A percentile compares a stretch with the other conserved stretches of the same genome.
These are phyloP conservation scores for Coptodon rendalli DNA, from an alignment of 2,113 vertebrate genomes.

Conservation along the genomic window DNA sequence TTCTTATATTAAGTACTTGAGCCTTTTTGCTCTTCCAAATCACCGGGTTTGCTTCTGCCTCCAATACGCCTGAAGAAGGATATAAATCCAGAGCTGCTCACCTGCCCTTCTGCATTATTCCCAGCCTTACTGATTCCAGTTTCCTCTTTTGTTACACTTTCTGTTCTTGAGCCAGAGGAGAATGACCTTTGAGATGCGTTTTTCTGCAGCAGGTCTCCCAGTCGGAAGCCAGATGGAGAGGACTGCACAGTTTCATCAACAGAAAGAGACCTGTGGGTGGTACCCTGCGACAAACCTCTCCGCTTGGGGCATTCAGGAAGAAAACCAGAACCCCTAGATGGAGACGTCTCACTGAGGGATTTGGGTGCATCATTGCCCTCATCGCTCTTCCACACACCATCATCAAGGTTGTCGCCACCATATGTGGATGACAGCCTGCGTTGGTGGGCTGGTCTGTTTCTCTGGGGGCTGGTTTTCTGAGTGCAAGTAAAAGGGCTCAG, in stretches of 20 bases:
- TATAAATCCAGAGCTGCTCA: slow-evolving; percentile 43
- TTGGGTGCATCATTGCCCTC: neutral
- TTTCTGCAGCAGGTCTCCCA: slow-evolving; percentile 60
- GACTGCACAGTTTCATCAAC: slow-evolving; percentile 29
- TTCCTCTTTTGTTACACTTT: neutral
- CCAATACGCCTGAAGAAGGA: slow-evolving; percentile 71
- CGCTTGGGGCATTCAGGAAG: slow-evolving; percentile 19
- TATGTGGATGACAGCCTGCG: neutral
- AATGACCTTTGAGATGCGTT: slow-evolving; percentile 11
- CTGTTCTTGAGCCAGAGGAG: slow-evolving; percentile 29
- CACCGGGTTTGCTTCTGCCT: slow-evolving; percentile 31
- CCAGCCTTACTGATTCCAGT: neutral
- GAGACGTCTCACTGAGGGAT: neutral
- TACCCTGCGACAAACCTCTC: neutral
- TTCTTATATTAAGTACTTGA: neutral
- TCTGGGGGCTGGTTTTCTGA: neutral
- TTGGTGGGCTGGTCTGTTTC: neutral
- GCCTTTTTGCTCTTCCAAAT: slow-evolving; percentile 26
- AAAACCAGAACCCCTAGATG: neutral
- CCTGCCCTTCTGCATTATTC: slow-evolving; percentile 6
- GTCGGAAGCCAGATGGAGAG: slow-evolving; percentile 1
- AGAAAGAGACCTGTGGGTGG: slow-evolving; percentile 35
- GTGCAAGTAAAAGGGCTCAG: slow-evolving; percentile 60
- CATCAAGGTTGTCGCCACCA: slow-evolving; percentile 12
- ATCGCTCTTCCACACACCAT: slow-evolving; percentile 35